A percentile compares a stretch with the other conserved stretches of the same genome.
These are phyloP conservation scores for Drosophila pectinifera DNA, from an alignment of 1,140 invertebrate genomes.

Conservation along the genomic window DNA sequence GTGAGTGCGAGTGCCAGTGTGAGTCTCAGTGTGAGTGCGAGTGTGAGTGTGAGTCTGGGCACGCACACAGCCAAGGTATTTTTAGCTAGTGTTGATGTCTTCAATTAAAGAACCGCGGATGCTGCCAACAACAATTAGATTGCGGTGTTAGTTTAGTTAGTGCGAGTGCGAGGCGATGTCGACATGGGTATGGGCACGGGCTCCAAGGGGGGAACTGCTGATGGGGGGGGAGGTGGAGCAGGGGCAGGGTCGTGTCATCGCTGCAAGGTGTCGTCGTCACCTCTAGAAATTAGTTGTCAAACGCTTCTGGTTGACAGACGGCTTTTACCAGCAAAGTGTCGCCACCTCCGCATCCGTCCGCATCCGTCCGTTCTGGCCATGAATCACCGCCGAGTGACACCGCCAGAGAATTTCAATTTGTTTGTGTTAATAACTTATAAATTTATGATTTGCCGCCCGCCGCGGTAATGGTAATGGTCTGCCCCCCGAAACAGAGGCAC, in stretches of 20 bases:
- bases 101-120: slow-evolving; percentile 82
- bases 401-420: slow-evolving; percentile 27
- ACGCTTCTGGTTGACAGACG: slow-evolving; percentile 66
- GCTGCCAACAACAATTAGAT: slow-evolving; percentile 81
- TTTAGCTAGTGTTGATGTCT: slow-evolving; percentile 83
- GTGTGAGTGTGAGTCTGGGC: background rate
- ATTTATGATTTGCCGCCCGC: slow-evolving; percentile 57
- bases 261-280: slow-evolving; percentile 71
- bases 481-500: background rate
- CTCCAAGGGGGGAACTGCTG: background rate
- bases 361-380: slow-evolving; percentile 5
- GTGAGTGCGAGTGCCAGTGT: no score
- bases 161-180: slow-evolving; percentile 68
- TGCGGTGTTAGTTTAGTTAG: slow-evolving; percentile 72
- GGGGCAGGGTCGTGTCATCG: slow-evolving; percentile 11
- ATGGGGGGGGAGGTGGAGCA: background rate
- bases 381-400: slow-evolving; percentile 47
- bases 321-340: slow-evolving; percentile 69
- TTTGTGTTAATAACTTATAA: slow-evolving; percentile 61
- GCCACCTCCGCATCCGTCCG: slow-evolving; percentile 16
- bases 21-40: background rate
- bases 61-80: slow-evolving; percentile 51
- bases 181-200: background rate
- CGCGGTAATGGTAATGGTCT: slow-evolving; percentile 25
- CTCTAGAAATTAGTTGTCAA: slow-evolving; percentile 77